These are phyloP conservation scores for Suillia variegata DNA, from an alignment of 2,888 invertebrate species.

Conservation along the genomic window DNA sequence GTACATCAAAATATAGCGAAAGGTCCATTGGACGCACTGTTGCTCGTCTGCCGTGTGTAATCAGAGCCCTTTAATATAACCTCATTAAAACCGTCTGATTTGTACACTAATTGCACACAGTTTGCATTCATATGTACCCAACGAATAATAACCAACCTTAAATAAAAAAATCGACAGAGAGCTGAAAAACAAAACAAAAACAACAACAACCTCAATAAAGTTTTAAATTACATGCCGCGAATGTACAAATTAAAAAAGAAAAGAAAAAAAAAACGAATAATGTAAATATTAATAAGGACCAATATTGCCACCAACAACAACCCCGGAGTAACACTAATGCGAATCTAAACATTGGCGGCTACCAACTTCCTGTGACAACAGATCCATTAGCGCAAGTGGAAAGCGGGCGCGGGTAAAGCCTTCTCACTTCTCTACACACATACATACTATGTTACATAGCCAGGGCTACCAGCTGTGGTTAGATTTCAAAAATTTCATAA, in stretches of 20 bases:
- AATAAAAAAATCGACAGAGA: neutral
- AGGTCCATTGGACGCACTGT: too few relatives aligned
- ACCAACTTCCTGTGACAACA: constrained; percentile 32
- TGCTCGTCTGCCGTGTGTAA: too few relatives aligned
- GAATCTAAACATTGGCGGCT: constrained; percentile 43
- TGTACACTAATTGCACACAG: neutral
- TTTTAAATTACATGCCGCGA: constrained; percentile 16
- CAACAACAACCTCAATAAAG: constrained; percentile 11
- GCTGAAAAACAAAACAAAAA: neutral
- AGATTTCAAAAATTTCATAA: too few relatives aligned
- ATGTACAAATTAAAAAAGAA: constrained; percentile 46
- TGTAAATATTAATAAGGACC: constrained; percentile 54
- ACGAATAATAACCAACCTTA: neutral
- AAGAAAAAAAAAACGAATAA: too few relatives aligned
- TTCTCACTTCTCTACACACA: neutral
- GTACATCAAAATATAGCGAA: too few relatives aligned
- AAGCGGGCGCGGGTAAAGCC: constrained; percentile 13
- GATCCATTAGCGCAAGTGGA: constrained; percentile 37
- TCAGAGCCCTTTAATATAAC: constrained; percentile 30
- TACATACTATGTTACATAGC: constrained; percentile 8
- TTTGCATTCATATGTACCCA: too few relatives aligned
- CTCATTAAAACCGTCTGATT: neutral
- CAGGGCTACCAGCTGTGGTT: constrained; percentile 22
- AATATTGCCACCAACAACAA: constrained; percentile 33
- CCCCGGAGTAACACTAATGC: constrained; percentile 41